Percentiles rank a stretch among this genome's conserved stretches.
Evolutionary conservation across 1,140 invertebrate genomes (phyloP).

Genomic region (Trialeurodes vaporariorum): DNA sequence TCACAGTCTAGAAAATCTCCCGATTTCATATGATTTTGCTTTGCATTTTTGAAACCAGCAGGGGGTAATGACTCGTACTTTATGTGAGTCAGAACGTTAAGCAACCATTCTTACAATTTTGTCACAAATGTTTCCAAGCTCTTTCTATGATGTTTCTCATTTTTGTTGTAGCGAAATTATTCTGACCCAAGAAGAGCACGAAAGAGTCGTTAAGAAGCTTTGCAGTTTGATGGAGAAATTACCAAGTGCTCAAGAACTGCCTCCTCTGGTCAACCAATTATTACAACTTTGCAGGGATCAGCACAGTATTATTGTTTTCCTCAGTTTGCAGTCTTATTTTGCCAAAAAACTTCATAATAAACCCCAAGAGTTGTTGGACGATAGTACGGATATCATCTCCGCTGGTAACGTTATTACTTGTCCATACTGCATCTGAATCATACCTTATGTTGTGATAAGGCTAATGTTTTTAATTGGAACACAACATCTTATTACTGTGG

Average conservation of each 20-base stretch:
- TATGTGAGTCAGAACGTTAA: too few species aligned
- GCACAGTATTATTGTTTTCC: slow-evolving; percentile 31
- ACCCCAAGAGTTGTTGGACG: background rate
- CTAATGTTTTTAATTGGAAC: too few species aligned
- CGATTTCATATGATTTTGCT: too few species aligned
- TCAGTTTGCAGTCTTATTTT: slow-evolving; percentile 36
- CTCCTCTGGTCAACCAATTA: slow-evolving; percentile 39
- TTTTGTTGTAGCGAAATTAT: slow-evolving; percentile 32
- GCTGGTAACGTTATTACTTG: background rate
- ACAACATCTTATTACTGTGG: too few species aligned
- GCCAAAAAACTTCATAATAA: slow-evolving; percentile 26
- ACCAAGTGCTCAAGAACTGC: slow-evolving; percentile 31
- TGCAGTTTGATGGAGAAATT: slow-evolving; percentile 31
- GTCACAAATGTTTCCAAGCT: background rate
- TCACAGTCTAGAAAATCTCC: too few species aligned
- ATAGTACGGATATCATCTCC: background rate
- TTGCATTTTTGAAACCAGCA: too few species aligned
- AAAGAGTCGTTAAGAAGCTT: slow-evolving; percentile 33
- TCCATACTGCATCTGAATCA: too few species aligned
- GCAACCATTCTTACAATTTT: background rate
- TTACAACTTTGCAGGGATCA: slow-evolving; percentile 33
- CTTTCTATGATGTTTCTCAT: slow-evolving; percentile 2
- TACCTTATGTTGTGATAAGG: too few species aligned
- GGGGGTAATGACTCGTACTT: too few species aligned
- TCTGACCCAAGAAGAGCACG: slow-evolving; percentile 32